phyloP scores from a whole-genome alignment of 2,113 vertebrate genomes.

The Ctenomys sociabilis region DNA sequence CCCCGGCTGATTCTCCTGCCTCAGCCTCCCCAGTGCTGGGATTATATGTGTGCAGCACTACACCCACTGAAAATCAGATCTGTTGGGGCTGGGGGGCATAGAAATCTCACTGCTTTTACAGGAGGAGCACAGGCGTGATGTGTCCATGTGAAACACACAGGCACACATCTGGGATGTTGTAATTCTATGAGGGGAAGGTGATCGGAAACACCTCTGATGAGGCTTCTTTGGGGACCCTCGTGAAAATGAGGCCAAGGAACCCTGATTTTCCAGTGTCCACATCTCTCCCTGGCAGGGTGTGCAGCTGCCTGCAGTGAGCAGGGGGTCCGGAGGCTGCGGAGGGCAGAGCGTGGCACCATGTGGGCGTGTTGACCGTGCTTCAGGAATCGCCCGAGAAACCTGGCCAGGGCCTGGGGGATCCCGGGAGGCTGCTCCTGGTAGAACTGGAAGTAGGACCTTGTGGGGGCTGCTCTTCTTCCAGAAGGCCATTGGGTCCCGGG shows the following conservation, averaged over 20 bases:
- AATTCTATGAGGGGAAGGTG: rapidly evolving
- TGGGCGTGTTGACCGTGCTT: rapidly evolving
- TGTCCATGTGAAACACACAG: rapidly evolving
- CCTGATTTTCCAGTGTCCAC: rapidly evolving
- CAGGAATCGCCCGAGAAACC: rapidly evolving
- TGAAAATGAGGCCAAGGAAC: not conserved
- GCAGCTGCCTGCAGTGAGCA: too few species aligned
- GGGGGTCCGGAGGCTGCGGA: rapidly evolving
- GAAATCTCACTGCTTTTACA: rapidly evolving
- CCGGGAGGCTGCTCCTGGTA: rapidly evolving
- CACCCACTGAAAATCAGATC: not conserved
- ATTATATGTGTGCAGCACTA: not conserved
- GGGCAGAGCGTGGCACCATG: rapidly evolving
- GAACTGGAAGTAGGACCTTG: not conserved
- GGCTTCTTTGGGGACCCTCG: too few species aligned
- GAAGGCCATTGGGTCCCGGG: not conserved
- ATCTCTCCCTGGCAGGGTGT: rapidly evolving
- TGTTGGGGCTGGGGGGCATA: not conserved
- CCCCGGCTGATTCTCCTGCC: not conserved
- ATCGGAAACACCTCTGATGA: rapidly evolving
- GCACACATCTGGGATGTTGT: rapidly evolving
- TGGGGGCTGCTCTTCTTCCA: not conserved
- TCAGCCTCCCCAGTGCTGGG: not conserved
- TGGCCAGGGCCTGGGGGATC: rapidly evolving
- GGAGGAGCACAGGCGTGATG: rapidly evolving